Conservation (phyloP, 2,113 vertebrate genomes). For the Neomonachus schauinslandi region DNA sequence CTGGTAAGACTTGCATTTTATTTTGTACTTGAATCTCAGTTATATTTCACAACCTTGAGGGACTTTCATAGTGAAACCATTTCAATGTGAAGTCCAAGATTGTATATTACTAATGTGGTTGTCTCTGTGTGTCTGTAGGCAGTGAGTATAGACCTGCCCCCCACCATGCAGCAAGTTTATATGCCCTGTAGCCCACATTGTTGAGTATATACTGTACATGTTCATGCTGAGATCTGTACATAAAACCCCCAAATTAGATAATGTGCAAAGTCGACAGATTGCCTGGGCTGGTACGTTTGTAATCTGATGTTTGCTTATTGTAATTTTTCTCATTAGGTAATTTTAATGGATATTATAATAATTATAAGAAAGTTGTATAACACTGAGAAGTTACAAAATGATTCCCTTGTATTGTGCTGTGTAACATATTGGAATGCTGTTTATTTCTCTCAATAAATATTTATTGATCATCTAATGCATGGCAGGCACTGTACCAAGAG, state of each 20-base stretch:
- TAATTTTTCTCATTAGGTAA: constrained; percentile 5
- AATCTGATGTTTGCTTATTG: not conserved
- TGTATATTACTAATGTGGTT: not conserved
- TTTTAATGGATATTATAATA: constrained; percentile 27
- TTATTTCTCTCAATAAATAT: not conserved
- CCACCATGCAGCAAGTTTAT: not conserved
- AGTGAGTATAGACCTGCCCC: not conserved
- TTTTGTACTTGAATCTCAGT: constrained; percentile 41
- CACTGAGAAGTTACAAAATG: not conserved
- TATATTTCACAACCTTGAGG: not conserved
- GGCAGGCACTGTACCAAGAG: not conserved
- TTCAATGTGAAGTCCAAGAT: not conserved
- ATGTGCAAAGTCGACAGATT: not conserved
- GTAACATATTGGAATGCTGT: not conserved
- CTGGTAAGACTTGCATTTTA: constrained; percentile 49
- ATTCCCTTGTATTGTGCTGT: not conserved
- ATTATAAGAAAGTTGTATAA: not conserved
- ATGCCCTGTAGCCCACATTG: not conserved
- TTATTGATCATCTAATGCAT: not conserved
- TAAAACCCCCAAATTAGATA: not conserved
- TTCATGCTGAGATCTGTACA: not conserved
- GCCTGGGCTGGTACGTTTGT: not conserved
- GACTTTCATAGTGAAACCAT: not conserved
- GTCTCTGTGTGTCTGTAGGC: not conserved
- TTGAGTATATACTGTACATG: not conserved